These are phyloP conservation scores for Apoderus coryli DNA, from an alignment of 2,888 invertebrate species.

Conservation along the genomic window DNA sequence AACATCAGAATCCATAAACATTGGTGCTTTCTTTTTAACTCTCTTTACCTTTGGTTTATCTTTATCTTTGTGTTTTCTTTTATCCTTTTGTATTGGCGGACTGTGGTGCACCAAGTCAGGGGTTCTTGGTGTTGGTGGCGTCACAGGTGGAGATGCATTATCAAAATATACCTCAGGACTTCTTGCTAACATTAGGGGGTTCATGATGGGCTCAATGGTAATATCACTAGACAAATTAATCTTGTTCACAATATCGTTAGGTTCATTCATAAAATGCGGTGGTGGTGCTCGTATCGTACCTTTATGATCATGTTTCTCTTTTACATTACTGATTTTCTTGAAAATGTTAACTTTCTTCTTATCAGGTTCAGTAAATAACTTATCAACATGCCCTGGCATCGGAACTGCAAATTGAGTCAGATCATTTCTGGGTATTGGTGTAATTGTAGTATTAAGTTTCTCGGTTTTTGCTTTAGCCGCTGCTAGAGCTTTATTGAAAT, in stretches of 20 bases:
- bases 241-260: slow-evolving; percentile 25
- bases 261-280: slow-evolving; percentile 32
- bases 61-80: slow-evolving; percentile 36
- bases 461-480: slow-evolving; percentile 32
- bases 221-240: slow-evolving; percentile 34
- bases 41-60: slow-evolving; percentile 25
- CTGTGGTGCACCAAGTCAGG: slow-evolving; percentile 42
- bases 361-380: slow-evolving; percentile 65
- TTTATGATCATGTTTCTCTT: slow-evolving; percentile 40
- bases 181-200: slow-evolving; percentile 19
- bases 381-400: slow-evolving; percentile 29
- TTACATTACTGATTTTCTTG: slow-evolving; percentile 69
- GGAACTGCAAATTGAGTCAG: slow-evolving; percentile 24
- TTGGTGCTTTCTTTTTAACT: slow-evolving; percentile 20
- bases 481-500: slow-evolving; percentile 27
- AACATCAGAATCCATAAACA: slow-evolving; percentile 20
- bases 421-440: slow-evolving; percentile 26
- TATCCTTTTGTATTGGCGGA: slow-evolving; percentile 45
- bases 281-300: slow-evolving; percentile 33
- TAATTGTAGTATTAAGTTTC: slow-evolving; percentile 32
- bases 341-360: slow-evolving; percentile 77
- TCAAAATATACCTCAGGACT: slow-evolving; percentile 32
- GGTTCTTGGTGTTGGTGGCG: slow-evolving; percentile 40
- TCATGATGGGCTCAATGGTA: slow-evolving; percentile 39
- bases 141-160: slow-evolving; percentile 39